Conservation (phyloP, 2,113 vertebrate species). For the Eira barbara region DNA sequence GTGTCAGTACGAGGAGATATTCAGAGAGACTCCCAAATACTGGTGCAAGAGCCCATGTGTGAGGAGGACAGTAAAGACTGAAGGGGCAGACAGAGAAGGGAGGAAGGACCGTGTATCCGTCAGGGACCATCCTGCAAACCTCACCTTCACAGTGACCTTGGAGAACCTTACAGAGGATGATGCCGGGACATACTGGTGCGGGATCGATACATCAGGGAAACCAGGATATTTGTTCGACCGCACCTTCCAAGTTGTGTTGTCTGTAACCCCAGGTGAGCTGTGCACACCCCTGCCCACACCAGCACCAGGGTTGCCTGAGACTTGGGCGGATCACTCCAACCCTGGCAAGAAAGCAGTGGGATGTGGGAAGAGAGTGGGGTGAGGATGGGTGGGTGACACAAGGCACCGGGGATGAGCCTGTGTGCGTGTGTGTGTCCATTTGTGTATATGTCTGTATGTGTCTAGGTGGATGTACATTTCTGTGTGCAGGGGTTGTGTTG, state of each 20-base stretch:
- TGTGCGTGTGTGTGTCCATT: not conserved
- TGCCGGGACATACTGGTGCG: not conserved
- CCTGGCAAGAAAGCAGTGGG: not conserved
- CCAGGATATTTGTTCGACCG: accelerated
- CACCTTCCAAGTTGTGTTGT: accelerated
- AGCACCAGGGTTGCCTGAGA: accelerated
- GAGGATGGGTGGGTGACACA: not conserved
- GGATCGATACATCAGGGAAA: accelerated
- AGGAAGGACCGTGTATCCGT: not conserved
- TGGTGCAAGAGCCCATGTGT: not conserved
- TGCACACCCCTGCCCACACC: accelerated
- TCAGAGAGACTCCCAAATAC: not conserved
- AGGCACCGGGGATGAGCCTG: not conserved
- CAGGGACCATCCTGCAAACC: not conserved
- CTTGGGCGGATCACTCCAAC: accelerated
- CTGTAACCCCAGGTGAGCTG: conserved; percentile 49
- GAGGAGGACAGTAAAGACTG: not conserved
- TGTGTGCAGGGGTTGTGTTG: not conserved
- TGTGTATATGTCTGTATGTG: too few relatives aligned
- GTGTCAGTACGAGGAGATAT: not conserved
- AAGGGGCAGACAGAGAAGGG: accelerated
- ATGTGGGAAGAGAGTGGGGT: not conserved
- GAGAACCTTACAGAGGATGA: not conserved
- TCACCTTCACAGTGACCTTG: conserved; percentile 62
- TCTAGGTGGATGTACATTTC: not conserved